Conservation (phyloP, 2,888 invertebrate genomes). For the Embidobia sp. region DNA sequence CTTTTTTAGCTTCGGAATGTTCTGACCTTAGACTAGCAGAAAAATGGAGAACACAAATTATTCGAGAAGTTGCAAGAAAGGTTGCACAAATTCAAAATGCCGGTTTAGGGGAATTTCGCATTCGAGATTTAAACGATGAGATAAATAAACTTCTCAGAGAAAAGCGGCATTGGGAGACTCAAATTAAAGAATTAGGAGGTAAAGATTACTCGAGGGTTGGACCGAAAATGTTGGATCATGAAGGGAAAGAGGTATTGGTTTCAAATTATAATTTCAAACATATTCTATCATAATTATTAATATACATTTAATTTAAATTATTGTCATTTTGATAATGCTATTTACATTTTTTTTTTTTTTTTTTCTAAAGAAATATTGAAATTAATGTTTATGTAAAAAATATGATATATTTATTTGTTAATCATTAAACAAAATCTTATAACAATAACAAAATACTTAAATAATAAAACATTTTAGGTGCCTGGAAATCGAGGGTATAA, state of each 20-base stretch:
- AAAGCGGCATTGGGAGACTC: slow-evolving; percentile 98
- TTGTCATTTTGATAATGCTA: too few relatives aligned
- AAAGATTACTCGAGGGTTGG: slow-evolving; percentile 96
- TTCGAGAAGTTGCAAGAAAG: slow-evolving; percentile 98
- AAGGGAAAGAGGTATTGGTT: slow-evolving; percentile 89
- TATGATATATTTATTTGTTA: too few relatives aligned
- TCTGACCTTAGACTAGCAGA: slow-evolving; percentile 95
- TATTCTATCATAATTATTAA: too few relatives aligned
- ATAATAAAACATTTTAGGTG: slow-evolving; percentile 82
- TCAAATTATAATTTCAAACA: neutral
- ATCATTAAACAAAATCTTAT: neutral
- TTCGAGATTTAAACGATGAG: slow-evolving; percentile 99
- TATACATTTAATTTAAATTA: neutral
- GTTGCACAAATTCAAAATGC: slow-evolving; percentile 99
- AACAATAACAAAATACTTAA: neutral
- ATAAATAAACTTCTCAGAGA: slow-evolving; percentile 98
- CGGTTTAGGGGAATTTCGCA: slow-evolving; percentile 99
- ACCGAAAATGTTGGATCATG: slow-evolving; percentile 95
- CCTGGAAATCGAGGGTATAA: slow-evolving; percentile 99
- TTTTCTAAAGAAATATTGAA: too few relatives aligned
- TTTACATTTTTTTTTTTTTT: too few relatives aligned
- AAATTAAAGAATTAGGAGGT: slow-evolving; percentile 97
- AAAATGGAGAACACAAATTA: slow-evolving; percentile 98
- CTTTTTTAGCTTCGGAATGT: slow-evolving; percentile 97
- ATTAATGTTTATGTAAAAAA: too few relatives aligned